These are phyloP conservation scores for Athalia cordata DNA, from an alignment of 2,888 invertebrate genomes.

Conservation along the genomic window DNA sequence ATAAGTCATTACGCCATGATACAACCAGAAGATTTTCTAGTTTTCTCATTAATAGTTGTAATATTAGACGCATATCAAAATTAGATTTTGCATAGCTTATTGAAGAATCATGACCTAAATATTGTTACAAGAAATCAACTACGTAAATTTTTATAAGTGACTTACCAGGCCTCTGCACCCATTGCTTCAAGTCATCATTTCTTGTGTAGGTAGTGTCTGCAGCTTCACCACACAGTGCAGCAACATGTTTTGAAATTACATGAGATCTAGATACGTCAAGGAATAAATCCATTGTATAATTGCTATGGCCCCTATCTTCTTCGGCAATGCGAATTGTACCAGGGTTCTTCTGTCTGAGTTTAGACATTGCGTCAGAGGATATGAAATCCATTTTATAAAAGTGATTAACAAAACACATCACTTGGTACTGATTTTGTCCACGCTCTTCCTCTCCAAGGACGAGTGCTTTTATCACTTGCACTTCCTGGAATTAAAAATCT, in stretches of 20 bases:
- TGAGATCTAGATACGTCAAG: constrained; percentile 82
- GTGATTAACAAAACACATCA: constrained; percentile 93
- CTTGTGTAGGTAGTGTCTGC: constrained; percentile 85
- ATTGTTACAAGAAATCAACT: background rate
- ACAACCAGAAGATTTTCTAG: background rate
- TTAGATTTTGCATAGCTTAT: background rate
- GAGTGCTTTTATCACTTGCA: constrained; percentile 91
- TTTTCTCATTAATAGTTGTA: background rate
- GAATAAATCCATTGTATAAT: constrained; percentile 89
- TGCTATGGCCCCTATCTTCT: constrained; percentile 90
- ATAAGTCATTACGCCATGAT: background rate
- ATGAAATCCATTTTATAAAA: constrained; percentile 95
- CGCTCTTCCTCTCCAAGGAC: constrained; percentile 95
- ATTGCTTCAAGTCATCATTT: constrained; percentile 85
- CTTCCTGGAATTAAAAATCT: constrained; percentile 81
- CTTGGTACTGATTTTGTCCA: constrained; percentile 91
- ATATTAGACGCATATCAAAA: too few relatives aligned
- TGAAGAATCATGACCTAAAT: background rate
- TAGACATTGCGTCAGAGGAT: constrained; percentile 97
- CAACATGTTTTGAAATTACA: constrained; percentile 84
- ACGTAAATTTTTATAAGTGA: constrained; percentile 27
- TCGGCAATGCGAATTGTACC: constrained; percentile 92
- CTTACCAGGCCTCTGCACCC: constrained; percentile 86
- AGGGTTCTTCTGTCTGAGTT: constrained; percentile 92
- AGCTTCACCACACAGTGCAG: constrained; percentile 86